phyloP scores from a whole-genome alignment of 1,140 invertebrate species.

The Drosophila gunungcola region DNA sequence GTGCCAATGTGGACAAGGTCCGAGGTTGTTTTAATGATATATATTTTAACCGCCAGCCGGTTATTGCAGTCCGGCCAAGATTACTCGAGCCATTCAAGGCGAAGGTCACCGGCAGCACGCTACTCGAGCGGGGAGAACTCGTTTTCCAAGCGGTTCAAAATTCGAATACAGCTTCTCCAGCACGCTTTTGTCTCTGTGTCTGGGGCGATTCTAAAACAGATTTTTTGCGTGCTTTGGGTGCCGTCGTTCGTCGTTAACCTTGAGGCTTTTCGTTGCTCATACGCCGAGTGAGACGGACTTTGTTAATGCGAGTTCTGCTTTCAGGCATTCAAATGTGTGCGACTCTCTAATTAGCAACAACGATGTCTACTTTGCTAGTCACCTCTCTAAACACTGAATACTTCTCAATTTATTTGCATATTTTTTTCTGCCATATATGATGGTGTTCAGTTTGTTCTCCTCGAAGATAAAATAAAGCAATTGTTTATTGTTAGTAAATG shows the following conservation, averaged over 20 bases:
- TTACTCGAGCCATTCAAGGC: slow-evolving; percentile 48
- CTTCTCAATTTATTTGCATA: slow-evolving; percentile 40
- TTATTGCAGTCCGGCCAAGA: slow-evolving; percentile 39
- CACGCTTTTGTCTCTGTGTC: slow-evolving; percentile 10
- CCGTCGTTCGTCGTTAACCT: slow-evolving; percentile 46
- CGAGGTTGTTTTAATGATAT: slow-evolving; percentile 19
- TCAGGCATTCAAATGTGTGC: slow-evolving; percentile 26
- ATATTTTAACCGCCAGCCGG: slow-evolving; percentile 26
- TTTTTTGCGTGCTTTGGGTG: slow-evolving; percentile 44
- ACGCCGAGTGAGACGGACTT: slow-evolving; percentile 53
- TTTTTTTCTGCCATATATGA: slow-evolving; percentile 23
- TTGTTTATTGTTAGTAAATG: slow-evolving; percentile 34
- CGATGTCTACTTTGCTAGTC: slow-evolving; percentile 27
- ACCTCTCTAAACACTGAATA: slow-evolving; percentile 44
- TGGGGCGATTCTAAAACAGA: slow-evolving; percentile 47
- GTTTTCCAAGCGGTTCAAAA: slow-evolving; percentile 24
- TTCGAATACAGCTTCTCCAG: slow-evolving; percentile 58
- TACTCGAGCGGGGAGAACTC: slow-evolving; percentile 37
- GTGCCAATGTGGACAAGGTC: slow-evolving; percentile 34
- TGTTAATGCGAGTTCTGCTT: slow-evolving; percentile 37
- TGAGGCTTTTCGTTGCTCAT: slow-evolving; percentile 50
- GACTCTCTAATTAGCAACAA: slow-evolving; percentile 57
- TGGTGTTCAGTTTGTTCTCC: slow-evolving; percentile 10
- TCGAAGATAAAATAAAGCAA: slow-evolving; percentile 5
- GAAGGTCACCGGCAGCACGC: slow-evolving; percentile 47